Conservation (phyloP, 2,113 vertebrate genomes). For the Amazona vittata region DNA sequence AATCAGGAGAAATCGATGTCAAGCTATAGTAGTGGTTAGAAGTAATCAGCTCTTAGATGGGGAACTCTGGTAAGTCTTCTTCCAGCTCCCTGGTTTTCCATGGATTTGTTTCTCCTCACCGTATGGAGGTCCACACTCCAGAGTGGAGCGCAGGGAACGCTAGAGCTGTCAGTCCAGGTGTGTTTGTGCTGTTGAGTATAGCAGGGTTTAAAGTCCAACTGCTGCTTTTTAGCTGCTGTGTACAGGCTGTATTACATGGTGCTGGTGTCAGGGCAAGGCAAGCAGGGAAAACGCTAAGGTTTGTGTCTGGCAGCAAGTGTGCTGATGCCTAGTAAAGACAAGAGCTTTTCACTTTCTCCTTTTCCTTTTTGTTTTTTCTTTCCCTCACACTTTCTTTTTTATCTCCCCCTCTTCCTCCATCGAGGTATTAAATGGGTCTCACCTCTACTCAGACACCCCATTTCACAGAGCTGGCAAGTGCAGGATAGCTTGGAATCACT, state of each 20-base stretch:
- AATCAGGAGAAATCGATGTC: neutral
- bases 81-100: neutral
- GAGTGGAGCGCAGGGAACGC: neutral
- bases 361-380: neutral
- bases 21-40: neutral
- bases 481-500: neutral
- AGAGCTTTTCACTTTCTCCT: neutral
- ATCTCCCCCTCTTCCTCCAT: neutral
- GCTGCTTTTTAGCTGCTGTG: neutral
- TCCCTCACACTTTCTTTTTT: neutral
- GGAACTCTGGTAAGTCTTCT: rapidly evolving
- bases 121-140: neutral
- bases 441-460: rapidly evolving
- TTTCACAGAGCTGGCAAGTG: neutral
- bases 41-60: neutral
- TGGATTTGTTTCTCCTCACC: neutral
- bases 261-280: neutral
- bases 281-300: neutral
- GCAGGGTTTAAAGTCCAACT: neutral
- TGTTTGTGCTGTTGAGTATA: neutral
- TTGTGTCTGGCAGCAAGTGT: neutral
- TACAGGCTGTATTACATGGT: neutral
- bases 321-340: neutral
- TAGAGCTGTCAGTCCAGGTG: neutral
- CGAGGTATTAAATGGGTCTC: neutral